Conservation (phyloP, 2,113 vertebrate genomes). For the Sinocyclocheilus anophthalmus region DNA sequence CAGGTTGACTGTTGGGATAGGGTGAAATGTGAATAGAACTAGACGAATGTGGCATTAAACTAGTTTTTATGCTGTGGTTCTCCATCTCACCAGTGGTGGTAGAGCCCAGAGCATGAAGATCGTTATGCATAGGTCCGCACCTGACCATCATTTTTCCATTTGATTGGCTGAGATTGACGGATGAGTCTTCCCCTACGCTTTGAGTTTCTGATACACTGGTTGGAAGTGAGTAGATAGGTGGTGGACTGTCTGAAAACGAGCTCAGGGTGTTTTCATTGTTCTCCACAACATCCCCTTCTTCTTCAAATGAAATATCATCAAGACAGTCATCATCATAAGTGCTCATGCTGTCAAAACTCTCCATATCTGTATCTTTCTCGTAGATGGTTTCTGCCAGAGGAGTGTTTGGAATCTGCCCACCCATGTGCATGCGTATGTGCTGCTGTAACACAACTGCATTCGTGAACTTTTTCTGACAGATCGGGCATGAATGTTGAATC, state of each 20-base stretch:
- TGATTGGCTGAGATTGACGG: conserved; percentile 79
- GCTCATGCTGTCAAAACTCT: conserved; percentile 82
- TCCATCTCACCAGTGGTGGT: conserved; percentile 79
- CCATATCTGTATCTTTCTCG: conserved; percentile 83
- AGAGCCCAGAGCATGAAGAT: conserved; percentile 79
- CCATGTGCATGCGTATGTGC: conserved; percentile 98
- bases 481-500: conserved; percentile 95
- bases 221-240: conserved; percentile 79
- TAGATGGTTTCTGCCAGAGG: conserved; percentile 78
- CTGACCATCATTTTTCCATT: conserved; percentile 77
- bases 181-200: conserved; percentile 88
- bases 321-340: conserved; percentile 83
- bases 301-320: conserved; percentile 91
- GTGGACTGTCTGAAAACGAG: conserved; percentile 67
- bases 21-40: conserved; percentile 78
- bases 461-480: conserved; percentile 99
- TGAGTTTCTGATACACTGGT: conserved; percentile 88
- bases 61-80: conserved; percentile 80
- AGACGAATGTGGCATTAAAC: conserved; percentile 82
- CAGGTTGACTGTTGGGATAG: conserved; percentile 80
- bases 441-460: conserved; percentile 95
- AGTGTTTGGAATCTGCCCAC: conserved; percentile 87
- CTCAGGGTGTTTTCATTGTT: conserved; percentile 71
- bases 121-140: conserved; percentile 82
- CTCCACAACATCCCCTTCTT: conserved; percentile 80